Conservation (phyloP, 2,797 vertebrate species). For the Todus mexicanus region DNA sequence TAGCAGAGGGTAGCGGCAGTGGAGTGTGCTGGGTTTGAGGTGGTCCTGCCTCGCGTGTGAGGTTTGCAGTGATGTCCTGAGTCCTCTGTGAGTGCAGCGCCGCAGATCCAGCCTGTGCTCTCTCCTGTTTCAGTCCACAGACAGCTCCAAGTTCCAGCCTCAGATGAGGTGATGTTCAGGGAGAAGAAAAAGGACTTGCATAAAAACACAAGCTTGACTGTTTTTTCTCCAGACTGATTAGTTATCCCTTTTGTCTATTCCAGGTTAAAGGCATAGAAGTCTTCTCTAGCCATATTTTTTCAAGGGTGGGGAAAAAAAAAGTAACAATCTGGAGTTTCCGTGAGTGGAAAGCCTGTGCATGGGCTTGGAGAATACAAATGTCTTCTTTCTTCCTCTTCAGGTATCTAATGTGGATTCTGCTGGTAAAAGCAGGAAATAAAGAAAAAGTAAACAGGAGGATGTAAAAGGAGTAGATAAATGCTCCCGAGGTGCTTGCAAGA, state of each 20-base stretch:
- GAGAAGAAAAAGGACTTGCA: neutral
- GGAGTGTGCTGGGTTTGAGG: neutral
- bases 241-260: neutral
- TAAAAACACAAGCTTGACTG: neutral
- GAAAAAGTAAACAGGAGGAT: neutral
- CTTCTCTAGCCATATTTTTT: neutral
- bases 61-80: neutral
- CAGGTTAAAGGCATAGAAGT: neutral
- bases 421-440: slow-evolving; percentile 19
- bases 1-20: neutral
- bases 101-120: neutral
- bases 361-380: neutral
- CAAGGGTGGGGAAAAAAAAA: neutral
- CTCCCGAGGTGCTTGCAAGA: neutral
- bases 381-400: neutral
- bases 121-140: neutral
- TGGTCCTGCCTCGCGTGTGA: neutral
- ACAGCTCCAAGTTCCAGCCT: neutral
- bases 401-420: neutral
- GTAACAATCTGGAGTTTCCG: neutral
- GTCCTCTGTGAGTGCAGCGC: neutral
- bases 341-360: neutral
- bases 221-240: neutral
- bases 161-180: neutral
- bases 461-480: neutral